Percentiles rank a stretch among this genome's conserved stretches.
These are phyloP conservation scores for Ochlodes sylvanus DNA, from an alignment of 2,888 invertebrate genomes.

Conservation along the genomic window DNA sequence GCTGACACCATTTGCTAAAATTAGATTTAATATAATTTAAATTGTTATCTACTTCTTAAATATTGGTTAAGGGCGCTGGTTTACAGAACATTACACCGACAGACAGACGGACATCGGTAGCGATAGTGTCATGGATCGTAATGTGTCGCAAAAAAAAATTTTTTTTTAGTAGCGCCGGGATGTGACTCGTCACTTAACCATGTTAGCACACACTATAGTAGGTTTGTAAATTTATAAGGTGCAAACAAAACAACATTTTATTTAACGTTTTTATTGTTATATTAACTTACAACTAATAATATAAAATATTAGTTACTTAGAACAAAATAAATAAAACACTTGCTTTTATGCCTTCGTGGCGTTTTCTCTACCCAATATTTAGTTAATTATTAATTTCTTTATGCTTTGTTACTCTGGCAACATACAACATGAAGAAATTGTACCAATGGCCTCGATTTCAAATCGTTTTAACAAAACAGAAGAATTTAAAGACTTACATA, in stretches of 20 bases:
- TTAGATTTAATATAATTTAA: no score
- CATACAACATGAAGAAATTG: constrained; percentile 77
- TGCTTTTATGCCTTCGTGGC: constrained; percentile 77
- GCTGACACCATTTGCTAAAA: no score
- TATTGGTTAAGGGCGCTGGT: no score
- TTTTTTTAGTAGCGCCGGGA: no score
- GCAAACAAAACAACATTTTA: constrained; percentile 5
- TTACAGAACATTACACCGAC: no score
- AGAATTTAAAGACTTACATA: constrained; percentile 37
- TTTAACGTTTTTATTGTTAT: constrained; percentile 37
- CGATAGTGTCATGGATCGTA: no score
- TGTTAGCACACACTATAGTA: no score
- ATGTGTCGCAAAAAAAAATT: no score
- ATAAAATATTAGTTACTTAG: constrained; percentile 81
- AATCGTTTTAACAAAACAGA: constrained; percentile 59
- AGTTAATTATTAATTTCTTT: constrained; percentile 69
- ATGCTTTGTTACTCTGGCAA: constrained; percentile 76
- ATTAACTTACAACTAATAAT: constrained; percentile 52
- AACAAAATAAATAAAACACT: constrained; percentile 82
- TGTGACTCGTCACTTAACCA: no score
- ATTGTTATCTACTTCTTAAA: no score
- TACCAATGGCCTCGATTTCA: constrained; percentile 81
- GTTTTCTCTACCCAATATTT: constrained; percentile 64
- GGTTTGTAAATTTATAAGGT: neutral
- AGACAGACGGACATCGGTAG: no score